Base-by-base conservation (phyloP, 2,113 vertebrate species). In the Athene cunicularia region DNA sequence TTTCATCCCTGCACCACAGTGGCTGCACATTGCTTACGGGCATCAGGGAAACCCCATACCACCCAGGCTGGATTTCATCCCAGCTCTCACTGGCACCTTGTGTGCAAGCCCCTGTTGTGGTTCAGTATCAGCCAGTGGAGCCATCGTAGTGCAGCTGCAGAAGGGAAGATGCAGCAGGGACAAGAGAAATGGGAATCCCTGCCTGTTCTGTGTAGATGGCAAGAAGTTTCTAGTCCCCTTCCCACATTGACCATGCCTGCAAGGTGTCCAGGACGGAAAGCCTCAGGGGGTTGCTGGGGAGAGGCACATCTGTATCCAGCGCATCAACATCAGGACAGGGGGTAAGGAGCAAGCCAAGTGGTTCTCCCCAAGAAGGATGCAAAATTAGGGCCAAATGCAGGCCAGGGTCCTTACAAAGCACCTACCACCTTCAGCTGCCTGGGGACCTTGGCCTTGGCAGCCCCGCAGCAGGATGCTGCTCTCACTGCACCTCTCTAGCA, bases 11-110 rank as follows among this genome's bases (percentile, higher is more conserved):
- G 55, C 28, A 33, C 14, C n/a, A 12, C 0, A 1, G 30, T 8
- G 3, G 27, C 16, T 58, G 56, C 47, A 43, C 47, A 15, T 4
- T 22, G n/a, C 43, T 56, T 41, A 23, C 23, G 70, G 55, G 16
- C 45, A 86, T 32, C 7, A 58, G 12, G 8, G 7, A 4, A 72
- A 18, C 12, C 20, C 0, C 0, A 3, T 11, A 43, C 6, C 3
- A 73, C 4, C 8, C 13, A 80, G 50, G 14, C 6, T 80, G 87
- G 56, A 53, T 85, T 79, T 39, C 32, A 55, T 6, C 24, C n/a
- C 47, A 32, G 27, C 17, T 79, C n/a, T 50, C 2, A 0, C 26
- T 52, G 43, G 28, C 37, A 86, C 8, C 4, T 16, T 12, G 5
- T 16, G n/a, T 47, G 59, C 22, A 52, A 72, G 20, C 4, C 43